A percentile compares a stretch with the other conserved stretches of the same genome.
Conservation (phyloP, 2,888 invertebrate species). For the Drosophila seclusa region DNA sequence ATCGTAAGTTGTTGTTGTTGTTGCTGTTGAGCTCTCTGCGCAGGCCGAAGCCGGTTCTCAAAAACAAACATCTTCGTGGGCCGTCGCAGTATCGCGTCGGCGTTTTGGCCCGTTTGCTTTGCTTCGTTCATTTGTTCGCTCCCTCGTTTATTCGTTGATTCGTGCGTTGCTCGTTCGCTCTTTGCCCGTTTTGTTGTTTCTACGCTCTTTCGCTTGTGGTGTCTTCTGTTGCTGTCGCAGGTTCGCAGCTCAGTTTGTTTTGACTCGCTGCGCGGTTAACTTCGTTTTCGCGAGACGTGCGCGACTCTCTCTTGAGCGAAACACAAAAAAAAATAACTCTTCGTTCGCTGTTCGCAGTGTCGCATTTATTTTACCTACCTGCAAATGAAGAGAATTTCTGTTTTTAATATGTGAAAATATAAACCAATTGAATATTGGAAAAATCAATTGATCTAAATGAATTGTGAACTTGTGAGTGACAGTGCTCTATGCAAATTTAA, state of each 20-base stretch:
- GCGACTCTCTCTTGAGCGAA: conserved; percentile 35
- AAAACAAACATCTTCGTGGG: conserved; percentile 69
- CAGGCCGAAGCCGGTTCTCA: conserved; percentile 58
- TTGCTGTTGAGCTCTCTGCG: conserved; percentile 34
- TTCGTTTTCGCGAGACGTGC: conserved; percentile 43
- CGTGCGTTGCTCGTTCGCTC: conserved; percentile 32
- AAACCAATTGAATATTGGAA: conserved; percentile 10
- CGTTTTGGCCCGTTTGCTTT: conserved; percentile 45
- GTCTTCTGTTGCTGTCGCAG: conserved; percentile 20
- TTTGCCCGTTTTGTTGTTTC: conserved; percentile 57
- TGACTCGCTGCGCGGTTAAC: conserved; percentile 67
- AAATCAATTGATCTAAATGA: conserved; percentile 16
- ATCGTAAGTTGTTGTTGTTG: conserved; percentile 38
- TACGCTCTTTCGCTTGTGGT: conserved; percentile 47
- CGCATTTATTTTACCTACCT: conserved; percentile 28
- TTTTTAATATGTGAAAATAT: conserved; percentile 28
- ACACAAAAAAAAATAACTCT: conserved; percentile 27
- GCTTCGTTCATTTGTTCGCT: conserved; percentile 10
- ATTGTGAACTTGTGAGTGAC: conserved; percentile 33
- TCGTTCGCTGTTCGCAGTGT: conserved; percentile 34
- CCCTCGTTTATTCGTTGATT: conserved; percentile 7
- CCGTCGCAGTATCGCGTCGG: conserved; percentile 64
- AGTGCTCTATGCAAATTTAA: conserved; percentile 19
- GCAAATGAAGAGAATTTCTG: conserved; percentile 23
- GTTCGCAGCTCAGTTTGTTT: conserved; percentile 58